Evolutionary conservation across 2,797 vertebrate genomes (phyloP).

Genomic region (Enteromius argenteus): DNA sequence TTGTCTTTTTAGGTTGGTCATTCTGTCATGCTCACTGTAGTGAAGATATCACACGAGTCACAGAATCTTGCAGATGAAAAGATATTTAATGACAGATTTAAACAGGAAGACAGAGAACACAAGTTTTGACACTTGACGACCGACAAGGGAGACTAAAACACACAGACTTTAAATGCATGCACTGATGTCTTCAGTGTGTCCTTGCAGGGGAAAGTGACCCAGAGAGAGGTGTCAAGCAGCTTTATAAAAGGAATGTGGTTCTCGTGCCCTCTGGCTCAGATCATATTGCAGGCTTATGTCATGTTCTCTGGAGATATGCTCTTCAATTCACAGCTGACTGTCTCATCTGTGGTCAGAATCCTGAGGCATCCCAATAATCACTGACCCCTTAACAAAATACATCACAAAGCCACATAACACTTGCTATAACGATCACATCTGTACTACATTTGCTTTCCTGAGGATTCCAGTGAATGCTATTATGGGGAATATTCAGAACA

Average conservation of each 20-base stretch:
- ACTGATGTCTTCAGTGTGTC: constrained; percentile 13
- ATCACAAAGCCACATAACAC: constrained; percentile 43
- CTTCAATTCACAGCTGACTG: constrained; percentile 47
- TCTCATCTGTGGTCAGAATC: constrained; percentile 25
- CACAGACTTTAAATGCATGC: no score
- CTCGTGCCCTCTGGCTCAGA: constrained; percentile 31
- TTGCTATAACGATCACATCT: constrained; percentile 31
- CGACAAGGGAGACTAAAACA: no score
- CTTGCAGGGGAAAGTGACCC: constrained; percentile 40
- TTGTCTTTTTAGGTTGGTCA: no score
- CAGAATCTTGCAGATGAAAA: no score
- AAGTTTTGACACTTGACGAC: no score
- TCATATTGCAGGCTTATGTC: constrained; percentile 45
- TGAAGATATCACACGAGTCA: no score
- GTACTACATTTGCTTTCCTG: constrained; percentile 18
- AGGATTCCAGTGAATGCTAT: constrained; percentile 15
- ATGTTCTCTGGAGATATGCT: constrained; percentile 40
- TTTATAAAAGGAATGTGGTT: constrained; percentile 32
- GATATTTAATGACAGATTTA: no score
- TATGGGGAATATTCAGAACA: not conserved
- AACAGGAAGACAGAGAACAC: no score
- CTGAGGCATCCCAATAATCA: constrained; percentile 38
- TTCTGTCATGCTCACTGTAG: no score
- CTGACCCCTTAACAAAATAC: constrained; percentile 26
- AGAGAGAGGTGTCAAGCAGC: constrained; percentile 6